These are phyloP conservation scores for Virgularia gustaviana DNA, from an alignment of 92 coral and sea anemone genomes.

Conservation along the genomic window DNA sequence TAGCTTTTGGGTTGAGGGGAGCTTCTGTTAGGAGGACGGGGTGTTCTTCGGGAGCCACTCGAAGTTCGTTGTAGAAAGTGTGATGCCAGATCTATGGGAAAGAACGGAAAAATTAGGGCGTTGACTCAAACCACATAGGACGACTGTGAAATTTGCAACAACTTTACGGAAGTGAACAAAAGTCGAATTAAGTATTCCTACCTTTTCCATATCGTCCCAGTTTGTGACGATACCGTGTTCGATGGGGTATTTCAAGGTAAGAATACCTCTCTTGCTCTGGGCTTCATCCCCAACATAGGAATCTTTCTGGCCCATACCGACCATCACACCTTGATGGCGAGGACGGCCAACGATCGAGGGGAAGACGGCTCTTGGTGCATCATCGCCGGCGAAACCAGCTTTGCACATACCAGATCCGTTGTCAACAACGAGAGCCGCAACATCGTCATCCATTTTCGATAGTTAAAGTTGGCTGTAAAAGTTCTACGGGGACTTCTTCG, in stretches of 20 bases:
- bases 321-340: conserved; percentile 99
- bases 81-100: conserved; percentile 86
- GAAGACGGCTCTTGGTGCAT: conserved; percentile 98
- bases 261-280: conserved; percentile 95
- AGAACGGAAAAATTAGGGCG: too few species aligned
- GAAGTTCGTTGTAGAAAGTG: conserved; percentile 94
- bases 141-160: too few species aligned
- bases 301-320: conserved; percentile 99
- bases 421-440: conserved; percentile 97
- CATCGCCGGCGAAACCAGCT: conserved; percentile 99
- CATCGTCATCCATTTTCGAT: conserved; percentile 79
- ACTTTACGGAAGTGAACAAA: too few species aligned
- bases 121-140: too few species aligned
- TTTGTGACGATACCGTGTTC: conserved; percentile 98
- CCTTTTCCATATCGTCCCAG: conserved; percentile 99
- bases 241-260: conserved; percentile 89
- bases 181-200: too few species aligned
- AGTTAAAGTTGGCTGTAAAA: conserved; percentile 2
- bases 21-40: conserved; percentile 95
- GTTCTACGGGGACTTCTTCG: too few species aligned
- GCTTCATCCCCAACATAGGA: conserved; percentile 97
- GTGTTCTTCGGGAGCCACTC: conserved; percentile 97
- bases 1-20: conserved; percentile 92
- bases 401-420: conserved; percentile 99
- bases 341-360: conserved; percentile 99